Percentiles rank a stretch among this genome's conserved stretches.
phyloP scores from a whole-genome alignment of 2,113 vertebrate genomes.

The Pipra filicauda region DNA sequence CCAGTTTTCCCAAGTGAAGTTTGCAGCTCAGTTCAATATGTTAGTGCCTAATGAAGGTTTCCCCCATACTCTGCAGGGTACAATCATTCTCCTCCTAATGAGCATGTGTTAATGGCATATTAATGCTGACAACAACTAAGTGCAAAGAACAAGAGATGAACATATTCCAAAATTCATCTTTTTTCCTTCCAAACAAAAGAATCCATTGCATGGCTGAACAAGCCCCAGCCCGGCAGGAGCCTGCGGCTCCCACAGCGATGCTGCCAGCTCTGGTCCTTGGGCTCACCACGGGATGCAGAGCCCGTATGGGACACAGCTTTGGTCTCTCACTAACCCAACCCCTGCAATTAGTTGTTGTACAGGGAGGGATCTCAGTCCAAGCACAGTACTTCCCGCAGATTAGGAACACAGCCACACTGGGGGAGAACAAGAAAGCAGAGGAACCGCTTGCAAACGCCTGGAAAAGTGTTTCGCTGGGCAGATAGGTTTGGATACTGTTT shows the following conservation, averaged over 20 bases:
- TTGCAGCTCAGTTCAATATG: conserved; percentile 36
- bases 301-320: rapidly evolving
- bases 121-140: conserved; percentile 56
- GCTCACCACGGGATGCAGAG: neutral
- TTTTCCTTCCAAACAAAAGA: neutral
- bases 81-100: conserved; percentile 46
- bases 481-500: neutral
- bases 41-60: conserved; percentile 56
- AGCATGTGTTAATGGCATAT: conserved; percentile 51
- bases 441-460: rapidly evolving
- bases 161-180: neutral
- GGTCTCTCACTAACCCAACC: neutral
- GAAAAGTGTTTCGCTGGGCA: neutral
- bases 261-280: neutral
- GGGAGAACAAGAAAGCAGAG: neutral
- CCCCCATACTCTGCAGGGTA: conserved; percentile 51
- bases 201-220: neutral
- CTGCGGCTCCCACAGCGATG: neutral
- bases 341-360: rapidly evolving
- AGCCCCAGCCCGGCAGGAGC: neutral
- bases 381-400: rapidly evolving
- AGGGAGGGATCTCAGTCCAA: neutral
- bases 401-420: rapidly evolving
- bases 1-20: conserved; percentile 31
- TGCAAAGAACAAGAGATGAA: conserved; percentile 16